Percentiles rank a stretch among this genome's conserved stretches.
phyloP scores from a whole-genome alignment of 2,888 invertebrate species.

The Dolichopus griseipennis region DNA sequence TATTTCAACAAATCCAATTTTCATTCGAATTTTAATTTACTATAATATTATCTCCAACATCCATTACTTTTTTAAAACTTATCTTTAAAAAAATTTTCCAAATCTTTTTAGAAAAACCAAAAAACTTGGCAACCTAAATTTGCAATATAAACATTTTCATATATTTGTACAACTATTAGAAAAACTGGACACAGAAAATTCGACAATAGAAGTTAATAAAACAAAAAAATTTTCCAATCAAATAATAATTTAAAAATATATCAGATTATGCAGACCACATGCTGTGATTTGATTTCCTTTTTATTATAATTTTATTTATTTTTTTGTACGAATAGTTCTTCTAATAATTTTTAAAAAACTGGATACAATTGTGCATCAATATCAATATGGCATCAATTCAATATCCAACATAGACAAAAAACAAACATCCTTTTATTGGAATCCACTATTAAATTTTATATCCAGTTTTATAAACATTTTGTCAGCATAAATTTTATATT shows the following conservation, averaged over 20 bases:
- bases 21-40: not conserved
- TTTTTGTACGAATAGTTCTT: not conserved
- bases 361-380: not conserved
- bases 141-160: not conserved
- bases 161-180: not conserved
- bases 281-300: conserved; percentile 9
- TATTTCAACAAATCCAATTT: too few relatives aligned
- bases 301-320: not conserved
- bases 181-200: not conserved
- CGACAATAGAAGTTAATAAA: not conserved
- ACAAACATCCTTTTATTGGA: not conserved
- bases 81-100: too few relatives aligned
- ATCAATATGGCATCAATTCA: not conserved
- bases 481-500: not conserved
- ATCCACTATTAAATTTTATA: not conserved
- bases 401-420: not conserved
- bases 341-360: too few relatives aligned
- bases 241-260: conserved; percentile 2
- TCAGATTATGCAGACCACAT: conserved; percentile 9
- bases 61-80: too few relatives aligned
- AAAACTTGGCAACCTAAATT: not conserved
- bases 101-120: too few relatives aligned
- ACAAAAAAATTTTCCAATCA: not conserved
- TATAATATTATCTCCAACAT: not conserved
- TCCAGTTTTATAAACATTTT: not conserved